Percentiles rank a stretch among this genome's conserved stretches.
Conservation (phyloP, 2,113 vertebrate species). For the Tonatia bakeri region DNA sequence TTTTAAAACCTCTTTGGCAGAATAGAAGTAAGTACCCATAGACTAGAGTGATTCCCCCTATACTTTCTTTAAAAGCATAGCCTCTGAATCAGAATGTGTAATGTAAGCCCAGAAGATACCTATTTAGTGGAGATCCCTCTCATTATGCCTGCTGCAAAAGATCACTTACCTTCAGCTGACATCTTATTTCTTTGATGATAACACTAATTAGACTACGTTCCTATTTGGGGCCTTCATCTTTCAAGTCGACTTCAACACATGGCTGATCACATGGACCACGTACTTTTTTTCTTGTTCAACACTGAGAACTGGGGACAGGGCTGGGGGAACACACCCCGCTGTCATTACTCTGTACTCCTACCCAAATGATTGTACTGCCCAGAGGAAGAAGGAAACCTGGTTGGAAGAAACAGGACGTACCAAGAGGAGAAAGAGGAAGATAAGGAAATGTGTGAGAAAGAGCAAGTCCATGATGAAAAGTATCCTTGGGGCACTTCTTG, state of each 20-base stretch:
- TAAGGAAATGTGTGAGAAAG: neutral
- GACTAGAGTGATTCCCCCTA: neutral
- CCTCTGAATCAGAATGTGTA: neutral
- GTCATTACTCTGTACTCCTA: neutral
- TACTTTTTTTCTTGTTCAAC: neutral
- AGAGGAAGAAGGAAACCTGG: neutral
- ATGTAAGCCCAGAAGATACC: neutral
- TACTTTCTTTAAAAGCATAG: neutral
- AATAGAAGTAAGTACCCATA: neutral
- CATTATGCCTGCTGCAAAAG: neutral
- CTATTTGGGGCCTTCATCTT: neutral
- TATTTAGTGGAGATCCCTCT: neutral
- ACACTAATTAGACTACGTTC: neutral
- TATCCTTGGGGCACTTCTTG: neutral
- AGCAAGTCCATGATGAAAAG: neutral
- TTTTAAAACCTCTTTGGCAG: constrained; percentile 55
- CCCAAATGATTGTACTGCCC: neutral
- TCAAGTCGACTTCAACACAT: neutral
- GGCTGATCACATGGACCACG: neutral
- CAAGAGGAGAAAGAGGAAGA: neutral
- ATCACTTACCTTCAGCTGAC: neutral
- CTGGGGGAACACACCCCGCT: neutral
- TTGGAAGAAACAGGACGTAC: neutral
- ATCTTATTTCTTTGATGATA: neutral
- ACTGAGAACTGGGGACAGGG: neutral